phyloP scores from a whole-genome alignment of 2,888 invertebrate genomes.

The Andrena hattorfiana region DNA sequence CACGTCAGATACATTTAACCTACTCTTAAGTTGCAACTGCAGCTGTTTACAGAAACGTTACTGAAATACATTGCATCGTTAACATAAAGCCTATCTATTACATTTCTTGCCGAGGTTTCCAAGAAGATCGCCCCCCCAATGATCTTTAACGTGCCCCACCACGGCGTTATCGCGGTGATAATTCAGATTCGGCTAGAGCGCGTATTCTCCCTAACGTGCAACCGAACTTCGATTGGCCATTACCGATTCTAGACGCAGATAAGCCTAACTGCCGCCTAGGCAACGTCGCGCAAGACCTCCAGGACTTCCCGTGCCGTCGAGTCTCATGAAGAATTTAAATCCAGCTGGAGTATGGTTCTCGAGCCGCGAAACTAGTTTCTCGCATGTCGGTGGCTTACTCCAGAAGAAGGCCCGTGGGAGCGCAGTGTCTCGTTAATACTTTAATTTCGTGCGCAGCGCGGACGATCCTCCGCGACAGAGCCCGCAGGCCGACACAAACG shows the following conservation, averaged over 20 bases:
- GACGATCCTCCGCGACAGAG: slow-evolving; percentile 52
- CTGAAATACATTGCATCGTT: too few relatives aligned
- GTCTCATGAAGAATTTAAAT: slow-evolving; percentile 71
- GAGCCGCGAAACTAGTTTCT: slow-evolving; percentile 60
- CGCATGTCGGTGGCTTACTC: slow-evolving; percentile 55
- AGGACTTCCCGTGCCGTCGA: slow-evolving; percentile 53
- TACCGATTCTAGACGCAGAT: slow-evolving; percentile 80
- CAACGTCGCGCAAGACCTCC: slow-evolving; percentile 46
- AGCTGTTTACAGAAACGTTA: too few relatives aligned
- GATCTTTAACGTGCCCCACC: not conserved
- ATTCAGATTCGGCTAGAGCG: not conserved
- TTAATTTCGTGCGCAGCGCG: slow-evolving; percentile 62
- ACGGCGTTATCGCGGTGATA: not conserved
- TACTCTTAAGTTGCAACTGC: too few relatives aligned
- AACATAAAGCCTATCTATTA: too few relatives aligned
- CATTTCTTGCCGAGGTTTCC: too few relatives aligned
- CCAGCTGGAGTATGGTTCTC: slow-evolving; percentile 31
- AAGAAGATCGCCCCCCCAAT: not conserved
- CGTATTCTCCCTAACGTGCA: slow-evolving; percentile 40
- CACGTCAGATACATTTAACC: too few relatives aligned
- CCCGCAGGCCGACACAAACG: slow-evolving; percentile 55
- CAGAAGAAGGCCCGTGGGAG: slow-evolving; percentile 43
- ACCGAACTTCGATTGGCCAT: slow-evolving; percentile 76
- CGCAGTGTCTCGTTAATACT: slow-evolving; percentile 68
- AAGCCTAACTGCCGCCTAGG: slow-evolving; percentile 65